Percentiles rank a stretch among this genome's conserved stretches.
These are phyloP conservation scores for Gadopsis marmoratus DNA, from an alignment of 2,797 vertebrate genomes.

Conservation along the genomic window DNA sequence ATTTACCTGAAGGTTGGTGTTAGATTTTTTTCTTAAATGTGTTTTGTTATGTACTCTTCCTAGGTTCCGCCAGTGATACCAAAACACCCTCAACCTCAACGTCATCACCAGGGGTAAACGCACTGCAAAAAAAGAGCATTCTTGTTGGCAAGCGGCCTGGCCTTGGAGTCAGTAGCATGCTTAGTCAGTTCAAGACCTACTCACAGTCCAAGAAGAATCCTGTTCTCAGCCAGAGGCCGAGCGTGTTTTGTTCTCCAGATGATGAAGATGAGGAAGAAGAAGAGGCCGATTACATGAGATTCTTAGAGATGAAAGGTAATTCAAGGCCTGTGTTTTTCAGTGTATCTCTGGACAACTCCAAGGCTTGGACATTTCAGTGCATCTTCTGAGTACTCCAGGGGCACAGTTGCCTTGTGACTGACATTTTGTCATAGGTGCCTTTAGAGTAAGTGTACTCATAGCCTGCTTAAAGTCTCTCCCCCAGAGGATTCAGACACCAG, in stretches of 20 bases:
- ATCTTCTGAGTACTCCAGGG: slow-evolving; percentile 63
- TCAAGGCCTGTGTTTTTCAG: slow-evolving; percentile 57
- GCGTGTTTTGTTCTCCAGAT: slow-evolving; percentile 92
- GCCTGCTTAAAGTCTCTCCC: slow-evolving; percentile 99
- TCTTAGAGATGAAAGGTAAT: slow-evolving; percentile 97
- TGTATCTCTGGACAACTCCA: slow-evolving; percentile 51
- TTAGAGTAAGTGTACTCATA: slow-evolving; percentile 94
- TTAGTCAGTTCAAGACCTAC: slow-evolving; percentile 91
- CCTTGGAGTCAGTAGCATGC: slow-evolving; percentile 89
- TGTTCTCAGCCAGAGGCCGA: slow-evolving; percentile 88
- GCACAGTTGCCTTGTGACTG: slow-evolving; percentile 85
- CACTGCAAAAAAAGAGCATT: slow-evolving; percentile 82
- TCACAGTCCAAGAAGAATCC: slow-evolving; percentile 89
- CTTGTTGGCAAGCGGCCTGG: slow-evolving; percentile 89
- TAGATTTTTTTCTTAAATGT: not conserved
- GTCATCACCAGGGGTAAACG: slow-evolving; percentile 57
- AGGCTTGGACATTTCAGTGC: slow-evolving; percentile 63
- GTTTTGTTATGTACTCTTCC: slow-evolving; percentile 8
- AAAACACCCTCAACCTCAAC: slow-evolving; percentile 58
- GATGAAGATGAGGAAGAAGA: slow-evolving; percentile 91
- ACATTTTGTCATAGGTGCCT: slow-evolving; percentile 87
- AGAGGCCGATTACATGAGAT: slow-evolving; percentile 89
- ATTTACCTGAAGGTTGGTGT: not conserved
- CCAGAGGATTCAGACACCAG: slow-evolving; percentile 96
- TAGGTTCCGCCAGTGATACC: slow-evolving; percentile 75